Percentiles rank a stretch among this genome's conserved stretches.
Conservation (phyloP, 2,888 invertebrate species). For the Trichogramma evanescens region DNA sequence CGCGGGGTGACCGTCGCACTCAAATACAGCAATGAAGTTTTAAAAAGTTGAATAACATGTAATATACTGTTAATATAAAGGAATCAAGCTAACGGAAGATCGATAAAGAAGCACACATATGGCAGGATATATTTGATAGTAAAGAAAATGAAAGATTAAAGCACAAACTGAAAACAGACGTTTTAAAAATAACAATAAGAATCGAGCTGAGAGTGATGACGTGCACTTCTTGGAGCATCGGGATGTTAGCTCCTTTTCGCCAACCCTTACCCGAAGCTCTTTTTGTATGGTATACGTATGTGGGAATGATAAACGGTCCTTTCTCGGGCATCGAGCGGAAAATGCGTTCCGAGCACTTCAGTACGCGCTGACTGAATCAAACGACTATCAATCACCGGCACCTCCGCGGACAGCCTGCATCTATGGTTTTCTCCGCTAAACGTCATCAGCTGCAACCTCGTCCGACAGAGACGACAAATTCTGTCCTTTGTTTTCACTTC, state of each 20-base stretch:
- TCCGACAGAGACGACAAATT: neutral
- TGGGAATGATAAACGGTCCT: slow-evolving; percentile 38
- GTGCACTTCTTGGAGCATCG: slow-evolving; percentile 5
- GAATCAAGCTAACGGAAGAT: no score
- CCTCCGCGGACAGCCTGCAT: slow-evolving; percentile 9
- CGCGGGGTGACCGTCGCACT: no score
- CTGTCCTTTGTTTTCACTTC: neutral
- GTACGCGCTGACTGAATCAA: slow-evolving; percentile 39
- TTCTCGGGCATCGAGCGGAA: slow-evolving; percentile 35
- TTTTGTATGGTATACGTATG: neutral
- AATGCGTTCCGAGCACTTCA: slow-evolving; percentile 30
- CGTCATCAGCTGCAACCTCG: slow-evolving; percentile 4
- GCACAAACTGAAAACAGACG: no score
- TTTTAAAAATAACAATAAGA: no score
- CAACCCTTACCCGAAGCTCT: neutral
- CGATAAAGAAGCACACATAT: no score
- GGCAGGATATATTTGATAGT: no score
- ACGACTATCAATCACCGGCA: slow-evolving; percentile 39
- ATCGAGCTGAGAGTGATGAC: neutral
- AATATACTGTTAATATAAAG: no score
- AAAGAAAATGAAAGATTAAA: no score
- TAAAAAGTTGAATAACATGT: no score
- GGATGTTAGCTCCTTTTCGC: slow-evolving; percentile 1
- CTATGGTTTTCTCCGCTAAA: slow-evolving; percentile 26
- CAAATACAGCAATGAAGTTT: no score